Evolutionary conservation across 2,888 invertebrate genomes (phyloP).

Genomic region (Polymixis flavicincta): DNA sequence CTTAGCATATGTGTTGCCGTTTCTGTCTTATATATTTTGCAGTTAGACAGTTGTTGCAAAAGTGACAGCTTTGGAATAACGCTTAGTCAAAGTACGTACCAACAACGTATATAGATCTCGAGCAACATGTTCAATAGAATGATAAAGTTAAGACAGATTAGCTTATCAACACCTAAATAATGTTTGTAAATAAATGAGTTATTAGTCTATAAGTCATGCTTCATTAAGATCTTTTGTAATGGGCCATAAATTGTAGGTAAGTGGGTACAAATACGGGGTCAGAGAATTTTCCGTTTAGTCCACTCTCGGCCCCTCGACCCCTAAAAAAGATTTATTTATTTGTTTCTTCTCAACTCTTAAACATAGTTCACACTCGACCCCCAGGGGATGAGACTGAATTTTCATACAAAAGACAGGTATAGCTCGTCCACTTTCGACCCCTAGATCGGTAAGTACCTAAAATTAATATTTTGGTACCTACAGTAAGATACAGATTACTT

Average conservation of each 20-base stretch:
- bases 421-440: no score
- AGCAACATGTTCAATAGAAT: background rate
- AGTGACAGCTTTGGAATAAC: background rate
- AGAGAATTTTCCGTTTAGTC: no score
- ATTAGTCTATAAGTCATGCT: constrained; percentile 4
- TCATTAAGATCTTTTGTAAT: constrained; percentile 14
- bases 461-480: no score
- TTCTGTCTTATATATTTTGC: background rate
- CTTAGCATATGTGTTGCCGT: background rate
- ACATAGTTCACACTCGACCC: no score
- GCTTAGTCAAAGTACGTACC: background rate
- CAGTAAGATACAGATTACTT: no score
- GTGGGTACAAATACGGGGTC: background rate
- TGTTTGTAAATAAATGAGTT: background rate
- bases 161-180: background rate
- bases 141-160: background rate
- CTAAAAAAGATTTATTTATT: no score
- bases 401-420: no score
- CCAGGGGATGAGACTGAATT: no score
- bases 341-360: no score
- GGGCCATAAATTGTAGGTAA: constrained; percentile 6
- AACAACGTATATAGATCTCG: background rate
- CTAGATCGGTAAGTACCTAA: no score
- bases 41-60: background rate
- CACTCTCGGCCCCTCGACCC: no score